phyloP scores from a whole-genome alignment of 2,888 invertebrate genomes.

The Empis livida region DNA sequence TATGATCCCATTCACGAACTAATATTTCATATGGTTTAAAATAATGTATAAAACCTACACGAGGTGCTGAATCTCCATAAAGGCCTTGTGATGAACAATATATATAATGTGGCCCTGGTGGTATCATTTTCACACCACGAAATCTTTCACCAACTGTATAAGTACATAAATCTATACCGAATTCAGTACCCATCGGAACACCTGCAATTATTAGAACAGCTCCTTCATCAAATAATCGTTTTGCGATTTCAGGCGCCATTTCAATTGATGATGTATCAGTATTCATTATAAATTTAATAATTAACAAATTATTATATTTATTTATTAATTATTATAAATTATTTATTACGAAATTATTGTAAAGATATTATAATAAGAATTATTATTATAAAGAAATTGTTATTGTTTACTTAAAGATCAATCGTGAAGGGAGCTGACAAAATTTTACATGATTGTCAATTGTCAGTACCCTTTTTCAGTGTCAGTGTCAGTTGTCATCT shows the following conservation, averaged over 20 bases:
- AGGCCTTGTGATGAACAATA: constrained; percentile 62
- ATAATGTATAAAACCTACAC: constrained; percentile 75
- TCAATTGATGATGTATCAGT: constrained; percentile 26
- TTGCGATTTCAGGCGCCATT: constrained; percentile 66
- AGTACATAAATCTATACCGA: constrained; percentile 87
- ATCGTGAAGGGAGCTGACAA: no score
- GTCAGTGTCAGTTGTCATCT: no score
- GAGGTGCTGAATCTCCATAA: constrained; percentile 52
- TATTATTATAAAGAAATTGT: no score
- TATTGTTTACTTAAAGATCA: no score
- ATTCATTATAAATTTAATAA: no score
- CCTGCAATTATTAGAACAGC: constrained; percentile 72
- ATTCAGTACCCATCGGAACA: constrained; percentile 82
- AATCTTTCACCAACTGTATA: constrained; percentile 90
- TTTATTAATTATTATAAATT: no score
- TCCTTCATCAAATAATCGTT: constrained; percentile 63
- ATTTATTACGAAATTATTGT: no score
- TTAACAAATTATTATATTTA: no score
- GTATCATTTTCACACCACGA: constrained; percentile 94
- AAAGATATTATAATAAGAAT: no score
- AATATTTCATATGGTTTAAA: constrained; percentile 74
- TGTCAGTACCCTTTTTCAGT: no score
- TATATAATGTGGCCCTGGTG: constrained; percentile 84
- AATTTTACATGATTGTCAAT: no score
- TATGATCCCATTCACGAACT: constrained; percentile 75